phyloP scores from a whole-genome alignment of 2,113 vertebrate species.

The Pachypanchax playfairii region DNA sequence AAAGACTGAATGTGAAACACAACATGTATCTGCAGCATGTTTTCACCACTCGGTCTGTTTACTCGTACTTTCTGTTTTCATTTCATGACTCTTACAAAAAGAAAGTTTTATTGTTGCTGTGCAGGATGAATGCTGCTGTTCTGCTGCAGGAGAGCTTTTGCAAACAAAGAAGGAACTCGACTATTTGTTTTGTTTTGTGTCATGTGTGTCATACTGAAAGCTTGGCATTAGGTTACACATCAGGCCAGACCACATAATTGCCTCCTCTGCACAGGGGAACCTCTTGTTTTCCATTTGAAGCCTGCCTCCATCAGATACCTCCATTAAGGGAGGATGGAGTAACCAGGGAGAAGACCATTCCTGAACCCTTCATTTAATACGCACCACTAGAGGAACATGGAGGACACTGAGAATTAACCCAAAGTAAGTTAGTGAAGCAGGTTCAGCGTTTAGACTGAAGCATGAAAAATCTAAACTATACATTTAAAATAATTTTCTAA shows the following conservation, averaged over 20 bases:
- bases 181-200: constrained; percentile 36
- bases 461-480: too few species aligned
- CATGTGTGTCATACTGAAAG: constrained; percentile 38
- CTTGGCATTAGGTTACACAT: constrained; percentile 60
- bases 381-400: constrained; percentile 28
- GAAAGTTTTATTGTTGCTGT: constrained; percentile 27
- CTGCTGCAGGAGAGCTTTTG: constrained; percentile 41
- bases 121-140: constrained; percentile 34
- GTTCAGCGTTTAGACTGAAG: too few species aligned
- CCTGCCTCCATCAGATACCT: constrained; percentile 62
- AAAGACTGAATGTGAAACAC: constrained; percentile 32
- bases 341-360: constrained; percentile 51
- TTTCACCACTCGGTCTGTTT: constrained; percentile 8
- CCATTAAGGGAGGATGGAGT: constrained; percentile 39
- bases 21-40: constrained; percentile 37
- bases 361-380: constrained; percentile 41
- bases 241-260: constrained; percentile 65
- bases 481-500: too few species aligned
- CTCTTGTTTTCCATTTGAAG: constrained; percentile 66
- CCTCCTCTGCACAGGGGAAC: constrained; percentile 57
- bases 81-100: constrained; percentile 9
- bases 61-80: neutral
- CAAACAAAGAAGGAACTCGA: constrained; percentile 15
- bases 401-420: constrained; percentile 33
- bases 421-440: too few species aligned